Evolutionary conservation across 2,888 invertebrate genomes (phyloP).

Genomic region (Andricus quercusramuli): DNA sequence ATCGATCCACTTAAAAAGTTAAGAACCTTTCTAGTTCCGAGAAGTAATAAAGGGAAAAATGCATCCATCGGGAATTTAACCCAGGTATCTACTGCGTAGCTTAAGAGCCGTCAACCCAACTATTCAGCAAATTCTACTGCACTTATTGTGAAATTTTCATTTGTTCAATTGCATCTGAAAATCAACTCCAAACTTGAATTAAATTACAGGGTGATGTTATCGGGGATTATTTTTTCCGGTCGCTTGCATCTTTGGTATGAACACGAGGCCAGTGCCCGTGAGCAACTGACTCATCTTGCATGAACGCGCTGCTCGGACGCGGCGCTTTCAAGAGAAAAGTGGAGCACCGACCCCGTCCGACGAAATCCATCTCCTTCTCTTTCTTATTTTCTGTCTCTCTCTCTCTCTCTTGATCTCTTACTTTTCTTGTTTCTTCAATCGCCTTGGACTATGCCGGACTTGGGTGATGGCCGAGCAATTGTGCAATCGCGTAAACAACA

Average conservation of each 20-base stretch:
- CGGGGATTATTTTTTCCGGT: constrained; percentile 37
- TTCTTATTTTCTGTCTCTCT: constrained; percentile 10
- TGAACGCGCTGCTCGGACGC: constrained; percentile 49
- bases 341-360: constrained; percentile 61
- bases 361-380: constrained; percentile 48
- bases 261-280: constrained; percentile 62
- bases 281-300: constrained; percentile 63
- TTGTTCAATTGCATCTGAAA: constrained; percentile 8
- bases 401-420: not conserved
- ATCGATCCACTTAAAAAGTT: not conserved
- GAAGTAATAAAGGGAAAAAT: too few relatives aligned
- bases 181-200: constrained; percentile 49
- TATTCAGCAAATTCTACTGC: too few relatives aligned
- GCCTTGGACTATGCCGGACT: constrained; percentile 17
- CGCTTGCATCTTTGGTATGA: constrained; percentile 55
- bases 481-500: constrained; percentile 34
- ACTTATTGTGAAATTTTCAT: not conserved
- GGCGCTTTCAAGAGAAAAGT: constrained; percentile 60
- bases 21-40: not conserved
- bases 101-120: not conserved
- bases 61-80: too few relatives aligned
- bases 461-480: constrained; percentile 30
- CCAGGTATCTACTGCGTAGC: not conserved
- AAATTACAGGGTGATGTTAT: constrained; percentile 60
- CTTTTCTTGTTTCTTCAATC: not conserved